phyloP scores from a whole-genome alignment of 2,113 vertebrate genomes.

The Siniperca chuatsi region DNA sequence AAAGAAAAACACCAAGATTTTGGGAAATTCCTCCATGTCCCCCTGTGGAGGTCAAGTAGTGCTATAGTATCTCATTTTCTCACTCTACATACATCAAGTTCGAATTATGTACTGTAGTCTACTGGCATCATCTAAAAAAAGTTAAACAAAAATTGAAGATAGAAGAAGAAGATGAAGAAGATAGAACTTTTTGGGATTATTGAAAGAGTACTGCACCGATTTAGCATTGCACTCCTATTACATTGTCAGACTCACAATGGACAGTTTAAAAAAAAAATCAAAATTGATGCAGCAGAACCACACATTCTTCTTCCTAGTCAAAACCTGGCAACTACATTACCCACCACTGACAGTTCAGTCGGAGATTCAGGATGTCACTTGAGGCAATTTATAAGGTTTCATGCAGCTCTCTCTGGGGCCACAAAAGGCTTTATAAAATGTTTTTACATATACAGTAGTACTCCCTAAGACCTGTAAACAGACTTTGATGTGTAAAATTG shows the following conservation, averaged over 20 bases:
- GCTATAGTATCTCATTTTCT: not conserved
- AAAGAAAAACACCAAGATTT: constrained; percentile 8
- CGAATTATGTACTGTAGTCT: not conserved
- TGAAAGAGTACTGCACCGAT: too few species aligned
- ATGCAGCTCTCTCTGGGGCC: not conserved
- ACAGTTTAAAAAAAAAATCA: not conserved
- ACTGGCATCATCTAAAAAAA: not conserved
- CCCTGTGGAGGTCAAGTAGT: not conserved
- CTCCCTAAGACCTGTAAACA: not conserved
- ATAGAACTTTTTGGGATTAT: not conserved
- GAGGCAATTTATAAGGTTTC: not conserved
- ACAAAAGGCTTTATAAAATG: not conserved
- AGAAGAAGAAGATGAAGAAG: too few species aligned
- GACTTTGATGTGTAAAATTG: not conserved
- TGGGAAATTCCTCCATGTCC: not conserved
- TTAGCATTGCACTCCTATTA: not conserved
- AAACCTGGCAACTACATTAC: not conserved
- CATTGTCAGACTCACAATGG: not conserved
- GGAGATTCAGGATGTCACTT: not conserved
- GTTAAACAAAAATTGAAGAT: not conserved
- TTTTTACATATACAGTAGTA: not conserved
- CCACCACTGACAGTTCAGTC: not conserved
- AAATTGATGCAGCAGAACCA: not conserved
- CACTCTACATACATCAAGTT: not conserved
- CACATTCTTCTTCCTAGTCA: not conserved